Percentiles rank a stretch among this genome's conserved stretches.
Evolutionary conservation across 1,140 invertebrate species (phyloP).

Genomic region (Caenorhabditis elegans): WBcel235 BX284604.4:4574001-4574500

Average conservation of each 20-base stretch:
- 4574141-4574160: no score
- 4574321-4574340: background rate
- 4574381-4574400: background rate
- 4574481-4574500: slow-evolving; percentile 32
- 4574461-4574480: background rate
- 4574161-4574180: no score
- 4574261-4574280: no score
- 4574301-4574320: background rate
- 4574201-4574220: slow-evolving; percentile 26
- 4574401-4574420: background rate
- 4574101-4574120: no score
- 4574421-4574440: background rate
- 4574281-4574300: slow-evolving; percentile 31
- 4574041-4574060: no score
- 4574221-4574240: slow-evolving; percentile 15
- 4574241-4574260: background rate
- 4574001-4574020: no score
- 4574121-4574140: no score
- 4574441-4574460: background rate
- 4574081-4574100: no score
- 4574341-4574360: slow-evolving; percentile 22
- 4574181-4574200: background rate
- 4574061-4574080: no score
- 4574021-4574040: no score
- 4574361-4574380: background rate